Evolutionary conservation across 2,888 invertebrate species (phyloP).

Genomic region (Odontothrips loti): DNA sequence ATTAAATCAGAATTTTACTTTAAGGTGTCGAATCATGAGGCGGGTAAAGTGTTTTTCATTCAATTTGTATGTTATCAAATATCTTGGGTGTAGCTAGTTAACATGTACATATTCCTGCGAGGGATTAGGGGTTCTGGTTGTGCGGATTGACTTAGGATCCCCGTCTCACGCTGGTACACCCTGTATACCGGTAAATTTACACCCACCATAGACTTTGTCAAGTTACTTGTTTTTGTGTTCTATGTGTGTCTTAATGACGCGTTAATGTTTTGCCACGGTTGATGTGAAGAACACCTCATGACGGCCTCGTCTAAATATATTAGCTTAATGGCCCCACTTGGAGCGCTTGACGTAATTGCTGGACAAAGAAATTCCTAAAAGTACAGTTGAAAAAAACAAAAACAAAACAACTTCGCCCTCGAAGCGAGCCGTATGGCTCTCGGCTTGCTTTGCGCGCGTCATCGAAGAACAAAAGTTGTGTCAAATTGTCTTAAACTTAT

Average conservation of each 20-base stretch:
- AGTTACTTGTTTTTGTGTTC: background rate
- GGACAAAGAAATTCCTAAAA: background rate
- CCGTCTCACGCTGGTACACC: no score
- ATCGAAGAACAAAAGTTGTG: background rate
- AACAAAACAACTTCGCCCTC: background rate
- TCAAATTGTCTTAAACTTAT: background rate
- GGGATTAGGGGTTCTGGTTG: no score
- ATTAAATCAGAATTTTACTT: no score
- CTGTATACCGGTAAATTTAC: background rate
- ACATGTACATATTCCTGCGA: no score
- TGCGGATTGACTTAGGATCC: no score
- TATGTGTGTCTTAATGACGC: background rate
- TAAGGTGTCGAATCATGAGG: no score
- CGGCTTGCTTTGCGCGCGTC: background rate
- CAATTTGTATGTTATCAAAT: no score
- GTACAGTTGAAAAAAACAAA: background rate
- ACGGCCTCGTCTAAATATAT: background rate
- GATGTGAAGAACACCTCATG: background rate
- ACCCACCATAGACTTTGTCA: background rate
- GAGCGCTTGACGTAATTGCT: background rate
- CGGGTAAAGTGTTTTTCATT: no score
- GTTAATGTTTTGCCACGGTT: background rate
- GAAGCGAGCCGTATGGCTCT: background rate
- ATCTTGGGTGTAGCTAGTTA: no score
- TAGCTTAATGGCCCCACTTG: constrained; percentile 5